Base-by-base conservation (phyloP, 2,888 invertebrate genomes). In the Hartigia nigra region DNA sequence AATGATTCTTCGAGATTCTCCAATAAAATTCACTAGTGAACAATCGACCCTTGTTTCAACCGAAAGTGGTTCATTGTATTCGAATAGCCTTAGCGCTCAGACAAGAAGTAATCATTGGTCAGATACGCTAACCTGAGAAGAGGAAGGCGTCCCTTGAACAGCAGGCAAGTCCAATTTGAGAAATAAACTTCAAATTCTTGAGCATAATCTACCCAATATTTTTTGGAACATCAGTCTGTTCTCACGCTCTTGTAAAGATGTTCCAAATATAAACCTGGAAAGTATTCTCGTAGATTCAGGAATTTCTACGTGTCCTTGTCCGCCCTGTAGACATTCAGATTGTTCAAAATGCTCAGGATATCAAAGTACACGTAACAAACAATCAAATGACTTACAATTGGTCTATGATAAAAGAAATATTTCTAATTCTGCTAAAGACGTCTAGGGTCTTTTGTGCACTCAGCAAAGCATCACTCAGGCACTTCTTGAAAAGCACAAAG, bases 61-160 rank as follows among this genome's bases (percentile, higher is more conserved):
- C 23, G 55, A 55, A 23, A 55, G 23, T 55, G 55, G 55, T 55
- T 55, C 55, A 55, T 23, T 14, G 55, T 55, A 55, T 55, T 55
- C 23, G 55, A 55, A 23, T 9, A 23, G 23, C 1, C 55, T 23
- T 55, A 9, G 55, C 55, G 9, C 55, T 2, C 55, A 23, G 23
- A 55, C 72, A 34, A 72, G 72, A 3, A 11, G 72, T 5, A 76
- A 34, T 39, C 34, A 78, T 12, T 78, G 78, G 78, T 55, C 34
- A 39, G 72, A 76, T 39, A 76, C 75, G 14, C 70, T 78, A 11
- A 76, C 31, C 70, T 70, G 72, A 75, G 35, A 76, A 70, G 12
- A 76, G 76, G 39, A 78, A 78, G 14, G 78, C 76, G 14, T 76
- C 76, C 14, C 69, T 78, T 31, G 75, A 78, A 69, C 35, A n/a